Evolutionary conservation across 2,888 invertebrate genomes (phyloP), one percentile per base, ranked within the genome.

Genomic region (Callyntrura guangdongensis): DNA sequence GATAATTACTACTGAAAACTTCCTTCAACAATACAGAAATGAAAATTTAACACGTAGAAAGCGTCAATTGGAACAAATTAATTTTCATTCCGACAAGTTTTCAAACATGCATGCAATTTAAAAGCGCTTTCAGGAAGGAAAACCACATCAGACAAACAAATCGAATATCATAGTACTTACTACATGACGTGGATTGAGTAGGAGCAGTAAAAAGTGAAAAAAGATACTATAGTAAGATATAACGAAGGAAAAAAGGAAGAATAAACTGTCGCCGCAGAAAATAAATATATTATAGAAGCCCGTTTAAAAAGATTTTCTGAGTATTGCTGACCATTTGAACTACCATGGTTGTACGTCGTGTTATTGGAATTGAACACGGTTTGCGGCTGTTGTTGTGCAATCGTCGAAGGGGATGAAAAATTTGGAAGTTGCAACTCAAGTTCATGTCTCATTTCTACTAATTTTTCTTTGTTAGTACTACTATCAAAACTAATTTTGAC

Each of bases 241-340:
- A 36, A 36, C n/a, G n/a, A 36, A 2, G 36, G 36, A 36, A 36
- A 36, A 36, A 45, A n/a, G 36, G 45, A 14, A 69, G 45, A 59
- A 5, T 59, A 4, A 36, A 36, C 36, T 36, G 36, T 36, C 53
- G n/a, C n/a, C 17, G 61, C n/a, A n/a, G n/a, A n/a, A 25, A 9
- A 22, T 25, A 64, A 25, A 12, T 12, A 53, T 2, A 14, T 53
- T 53, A 2, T 53, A n/a, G 8, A 53, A 53, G 53, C 36, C 6
- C 36, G 36, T 36, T 72, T 36, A 49, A 74, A 72, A 49, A 79
- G 56, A 56, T 8, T 8, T n/a, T 77, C 27, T 22, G 77, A 45
- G 17, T 67, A 8, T 82, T 89, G 81, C 89, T 89, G 89, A 89
- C 89, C 89, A 89, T 89, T 83, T 11, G 83, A 84, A 53, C 83